Conservation (phyloP, 1,140 invertebrate species). For the Cydia pomonella region DNA sequence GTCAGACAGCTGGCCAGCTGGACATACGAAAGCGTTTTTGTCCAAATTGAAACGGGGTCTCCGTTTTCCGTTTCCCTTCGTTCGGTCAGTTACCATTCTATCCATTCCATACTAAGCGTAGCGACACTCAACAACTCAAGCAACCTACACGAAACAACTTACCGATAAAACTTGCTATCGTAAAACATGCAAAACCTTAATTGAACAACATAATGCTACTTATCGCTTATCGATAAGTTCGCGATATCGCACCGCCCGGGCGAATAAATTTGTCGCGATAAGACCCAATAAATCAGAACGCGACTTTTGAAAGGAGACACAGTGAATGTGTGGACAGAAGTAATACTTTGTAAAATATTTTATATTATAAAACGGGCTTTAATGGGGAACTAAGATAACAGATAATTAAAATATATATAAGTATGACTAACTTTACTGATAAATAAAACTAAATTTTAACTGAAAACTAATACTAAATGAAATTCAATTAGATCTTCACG, state of each 20-base stretch:
- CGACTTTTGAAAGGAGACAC: slow-evolving; percentile 20
- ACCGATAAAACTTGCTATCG: slow-evolving; percentile 14
- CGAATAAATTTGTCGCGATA: slow-evolving; percentile 38
- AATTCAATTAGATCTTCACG: no score
- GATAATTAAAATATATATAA: no score
- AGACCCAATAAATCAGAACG: slow-evolving; percentile 35
- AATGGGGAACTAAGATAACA: no score
- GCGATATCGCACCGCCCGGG: slow-evolving; percentile 29
- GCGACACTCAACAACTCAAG: not conserved
- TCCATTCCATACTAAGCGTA: not conserved
- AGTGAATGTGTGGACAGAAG: slow-evolving; percentile 12
- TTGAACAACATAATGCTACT: slow-evolving; percentile 22
- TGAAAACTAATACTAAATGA: no score
- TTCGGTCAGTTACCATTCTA: not conserved
- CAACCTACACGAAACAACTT: not conserved
- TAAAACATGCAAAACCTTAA: slow-evolving; percentile 28
- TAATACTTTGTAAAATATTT: not conserved
- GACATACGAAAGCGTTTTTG: no score
- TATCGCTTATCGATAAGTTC: slow-evolving; percentile 33
- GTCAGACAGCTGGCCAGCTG: no score
- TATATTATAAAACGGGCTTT: not conserved
- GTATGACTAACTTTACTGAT: no score
- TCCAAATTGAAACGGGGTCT: no score
- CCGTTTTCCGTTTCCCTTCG: not conserved
- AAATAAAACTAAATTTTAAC: no score